Percentiles rank a stretch among this genome's conserved stretches.
Evolutionary conservation across 2,797 vertebrate genomes (phyloP).

Genomic region (Eupleurogrammus muticus): DNA sequence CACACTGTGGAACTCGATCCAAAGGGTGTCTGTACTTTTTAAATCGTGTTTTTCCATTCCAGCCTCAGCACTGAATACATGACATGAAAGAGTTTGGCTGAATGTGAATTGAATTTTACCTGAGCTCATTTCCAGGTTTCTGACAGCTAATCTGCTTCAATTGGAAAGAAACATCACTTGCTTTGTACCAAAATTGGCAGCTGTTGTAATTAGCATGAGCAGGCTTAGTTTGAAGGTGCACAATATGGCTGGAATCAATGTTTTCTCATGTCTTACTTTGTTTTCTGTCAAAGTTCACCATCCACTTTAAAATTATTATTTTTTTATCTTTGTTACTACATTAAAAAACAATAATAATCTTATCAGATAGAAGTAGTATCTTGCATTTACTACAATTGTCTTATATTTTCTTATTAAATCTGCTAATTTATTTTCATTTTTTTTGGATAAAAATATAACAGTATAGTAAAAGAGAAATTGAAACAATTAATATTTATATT

Average conservation of each 20-base stretch:
- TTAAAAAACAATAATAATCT: too few relatives aligned
- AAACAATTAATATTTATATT: too few relatives aligned
- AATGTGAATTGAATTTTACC: not conserved
- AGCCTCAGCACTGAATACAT: not conserved
- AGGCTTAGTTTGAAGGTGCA: not conserved
- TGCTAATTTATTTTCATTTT: too few relatives aligned
- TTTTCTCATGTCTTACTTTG: not conserved
- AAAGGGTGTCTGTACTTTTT: not conserved
- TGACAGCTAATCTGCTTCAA: not conserved
- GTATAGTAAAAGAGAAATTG: too few relatives aligned
- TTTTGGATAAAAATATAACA: too few relatives aligned
- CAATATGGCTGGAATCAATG: not conserved
- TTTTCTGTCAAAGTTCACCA: not conserved
- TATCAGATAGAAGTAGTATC: too few relatives aligned
- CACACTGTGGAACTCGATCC: not conserved
- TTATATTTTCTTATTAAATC: too few relatives aligned
- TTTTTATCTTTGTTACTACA: too few relatives aligned
- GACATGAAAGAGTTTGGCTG: not conserved
- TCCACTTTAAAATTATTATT: too few relatives aligned
- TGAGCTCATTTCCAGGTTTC: not conserved
- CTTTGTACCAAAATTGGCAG: not conserved
- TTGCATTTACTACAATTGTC: too few relatives aligned
- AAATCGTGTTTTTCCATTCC: not conserved
- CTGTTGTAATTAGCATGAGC: not conserved
- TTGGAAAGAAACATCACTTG: not conserved